Percentiles rank a stretch among this genome's conserved stretches.
phyloP scores from a whole-genome alignment of 2,888 invertebrate genomes.

The Andrena bicolor region DNA sequence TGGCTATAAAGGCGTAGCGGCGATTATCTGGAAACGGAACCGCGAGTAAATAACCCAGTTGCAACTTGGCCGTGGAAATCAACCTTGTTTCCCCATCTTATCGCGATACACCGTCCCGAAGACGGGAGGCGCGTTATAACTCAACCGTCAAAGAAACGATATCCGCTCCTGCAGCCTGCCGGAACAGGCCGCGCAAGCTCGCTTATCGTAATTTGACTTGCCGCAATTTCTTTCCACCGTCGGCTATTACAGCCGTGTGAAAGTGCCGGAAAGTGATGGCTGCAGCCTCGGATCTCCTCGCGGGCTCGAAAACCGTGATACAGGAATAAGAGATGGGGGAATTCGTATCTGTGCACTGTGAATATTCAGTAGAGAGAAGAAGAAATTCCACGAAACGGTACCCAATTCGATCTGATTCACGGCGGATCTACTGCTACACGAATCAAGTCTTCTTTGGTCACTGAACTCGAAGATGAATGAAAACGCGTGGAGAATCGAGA shows the following conservation, averaged over 20 bases:
- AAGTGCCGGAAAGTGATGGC: conserved; percentile 23
- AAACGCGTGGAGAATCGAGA: too few species aligned
- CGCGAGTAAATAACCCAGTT: conserved; percentile 51
- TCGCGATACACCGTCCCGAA: conserved; percentile 38
- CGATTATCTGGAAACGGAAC: conserved; percentile 59
- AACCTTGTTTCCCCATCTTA: conserved; percentile 53
- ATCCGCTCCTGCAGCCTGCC: conserved; percentile 34
- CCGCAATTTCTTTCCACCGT: conserved; percentile 2
- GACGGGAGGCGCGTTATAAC: conserved; percentile 44
- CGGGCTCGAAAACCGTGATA: not conserved
- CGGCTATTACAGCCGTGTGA: not conserved
- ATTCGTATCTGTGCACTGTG: not conserved
- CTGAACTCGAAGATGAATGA: too few species aligned
- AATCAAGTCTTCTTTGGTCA: too few species aligned
- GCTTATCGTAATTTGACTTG: conserved; percentile 20
- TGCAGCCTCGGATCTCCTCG: not conserved
- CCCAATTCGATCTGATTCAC: too few species aligned
- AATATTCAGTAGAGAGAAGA: conserved; percentile 13
- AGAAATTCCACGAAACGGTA: too few species aligned
- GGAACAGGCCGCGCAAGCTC: conserved; percentile 4
- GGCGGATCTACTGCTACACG: too few species aligned
- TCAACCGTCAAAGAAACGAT: conserved; percentile 44
- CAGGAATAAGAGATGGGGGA: not conserved
- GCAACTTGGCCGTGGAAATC: conserved; percentile 57
- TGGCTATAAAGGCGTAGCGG: conserved; percentile 29